Evolutionary conservation across 2,888 invertebrate genomes (phyloP), one percentile per base, ranked within the genome.

Genomic region (Synergus gifuensis): DNA sequence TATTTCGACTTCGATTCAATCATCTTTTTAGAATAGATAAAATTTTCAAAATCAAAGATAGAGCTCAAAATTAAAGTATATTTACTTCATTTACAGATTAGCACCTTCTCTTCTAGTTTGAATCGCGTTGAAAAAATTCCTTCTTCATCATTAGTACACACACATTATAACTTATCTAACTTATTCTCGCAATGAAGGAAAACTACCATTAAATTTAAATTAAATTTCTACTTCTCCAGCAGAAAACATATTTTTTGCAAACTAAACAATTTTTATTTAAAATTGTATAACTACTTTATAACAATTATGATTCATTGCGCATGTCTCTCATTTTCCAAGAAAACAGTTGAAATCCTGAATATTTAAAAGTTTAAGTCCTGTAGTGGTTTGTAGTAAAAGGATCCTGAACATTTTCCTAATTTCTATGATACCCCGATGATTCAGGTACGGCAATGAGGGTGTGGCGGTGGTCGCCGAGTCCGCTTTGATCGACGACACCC

Each of bases 401-500:
- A 8, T 64, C 40, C 0, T 40, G 40, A 64, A 36, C 49, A 54
- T 36, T 73, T 73, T 73, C 49, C 49, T 73, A 73, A 73, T 73
- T 40, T 73, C 54, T 54, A 36, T 73, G 36, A 73, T 73, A n/a
- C 73, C 73, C n/a, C 49, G 73, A 83, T 89, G 88, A 91, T 91
- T 86, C 88, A 91, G 91, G 90, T 91, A 89, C 89, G 88, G 89
- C 89, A 88, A 88, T 86, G 91, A 90, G 90, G 91, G 89, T 89
- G 89, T 86, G 84, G 86, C 88, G 84, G 85, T 85, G 81, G 82
- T 87, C 84, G 86, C 87, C 79, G 91, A 91, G 86, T 91, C 91
- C 86, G 87, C 89, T 86, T 86, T 91, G 88, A 90, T 90, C 87
- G 91, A 91, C 87, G 91, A 91, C 88, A 91, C 88, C 88, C 90